These are phyloP conservation scores for Euura saliciscinereae DNA, from an alignment of 1,140 invertebrate genomes.

Conservation along the genomic window DNA sequence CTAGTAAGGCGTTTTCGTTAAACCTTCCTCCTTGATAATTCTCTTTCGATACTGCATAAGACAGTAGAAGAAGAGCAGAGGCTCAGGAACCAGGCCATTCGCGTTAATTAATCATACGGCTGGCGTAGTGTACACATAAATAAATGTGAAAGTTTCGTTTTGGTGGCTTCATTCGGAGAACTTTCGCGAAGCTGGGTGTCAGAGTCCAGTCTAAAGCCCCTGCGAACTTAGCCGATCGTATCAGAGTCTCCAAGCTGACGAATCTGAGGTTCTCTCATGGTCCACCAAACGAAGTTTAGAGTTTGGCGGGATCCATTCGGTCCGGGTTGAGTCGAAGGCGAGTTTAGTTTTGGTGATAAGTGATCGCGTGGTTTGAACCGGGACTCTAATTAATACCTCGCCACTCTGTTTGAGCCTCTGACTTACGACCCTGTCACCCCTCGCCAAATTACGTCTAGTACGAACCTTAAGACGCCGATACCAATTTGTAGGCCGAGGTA, in stretches of 20 bases:
- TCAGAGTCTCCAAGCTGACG: background rate
- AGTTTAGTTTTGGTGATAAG: conserved; percentile 53
- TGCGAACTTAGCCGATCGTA: too few species aligned
- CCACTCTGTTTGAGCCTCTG: conserved; percentile 57
- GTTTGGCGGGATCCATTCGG: background rate
- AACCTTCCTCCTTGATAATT: too few species aligned
- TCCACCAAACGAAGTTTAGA: background rate
- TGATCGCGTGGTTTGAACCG: conserved; percentile 54
- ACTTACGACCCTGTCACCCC: conserved; percentile 56
- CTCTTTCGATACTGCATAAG: too few species aligned
- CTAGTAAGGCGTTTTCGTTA: too few species aligned
- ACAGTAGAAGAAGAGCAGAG: too few species aligned
- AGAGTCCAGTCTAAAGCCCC: too few species aligned
- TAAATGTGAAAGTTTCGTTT: too few species aligned
- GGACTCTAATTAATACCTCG: conserved; percentile 62
- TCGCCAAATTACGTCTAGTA: conserved; percentile 12
- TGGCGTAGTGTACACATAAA: too few species aligned
- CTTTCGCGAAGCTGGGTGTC: too few species aligned
- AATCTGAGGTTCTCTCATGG: background rate
- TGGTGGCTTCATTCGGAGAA: too few species aligned
- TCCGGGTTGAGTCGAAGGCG: conserved; percentile 30
- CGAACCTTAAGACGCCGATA: background rate
- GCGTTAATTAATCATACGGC: too few species aligned
- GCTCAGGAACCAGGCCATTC: too few species aligned
- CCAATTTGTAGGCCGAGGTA: background rate